Evolutionary conservation across 2,888 invertebrate genomes (phyloP), one percentile per base, ranked within the genome.

Genomic region (Thymelicus acteon): DNA sequence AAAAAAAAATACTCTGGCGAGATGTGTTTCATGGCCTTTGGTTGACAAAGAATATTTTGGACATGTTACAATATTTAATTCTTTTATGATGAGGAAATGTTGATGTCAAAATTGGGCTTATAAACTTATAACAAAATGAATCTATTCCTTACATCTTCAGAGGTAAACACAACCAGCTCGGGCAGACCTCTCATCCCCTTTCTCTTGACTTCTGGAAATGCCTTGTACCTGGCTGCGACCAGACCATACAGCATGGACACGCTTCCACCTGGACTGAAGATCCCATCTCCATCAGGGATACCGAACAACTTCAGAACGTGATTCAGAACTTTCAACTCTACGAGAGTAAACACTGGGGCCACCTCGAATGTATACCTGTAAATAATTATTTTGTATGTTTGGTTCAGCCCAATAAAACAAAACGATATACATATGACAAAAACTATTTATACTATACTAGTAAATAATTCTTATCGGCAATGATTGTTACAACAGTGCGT

Each of bases 261-360:
- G 62, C 97, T 97, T 2, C 97, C 98, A 24, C 97, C 97, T 6
- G 97, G 97, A 58, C 96, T 94, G 80, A 97, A 95, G 64, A 97
- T 96, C 1, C 97, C 97, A 82, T 97, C 97, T 0, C 96, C 96
- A 31, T 95, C 86, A 6, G 94, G 91, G 70, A 96, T 96, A 0
- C 96, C 96, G 73, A 96, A 94, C 44, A 96, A 79, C 13, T 91
- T 84, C 48, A 96, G 91, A 2, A 95, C 88, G 72, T 95, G 95
- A 7, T 90, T 85, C 60, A 96, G 85, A 1, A 97, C 89, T 79
- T 95, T 95, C 60, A 95, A 90, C 84, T 97, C 97, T 72, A 97
- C 95, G 1, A 97, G 88, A 0, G 96, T 96, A 82, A 97, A 97
- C 0, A 96, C 96, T 31, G 97, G 97, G 0, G 96, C 97, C 13